Evolutionary conservation across 2,888 invertebrate species (phyloP).

Genomic region (Metellina segmentata): DNA sequence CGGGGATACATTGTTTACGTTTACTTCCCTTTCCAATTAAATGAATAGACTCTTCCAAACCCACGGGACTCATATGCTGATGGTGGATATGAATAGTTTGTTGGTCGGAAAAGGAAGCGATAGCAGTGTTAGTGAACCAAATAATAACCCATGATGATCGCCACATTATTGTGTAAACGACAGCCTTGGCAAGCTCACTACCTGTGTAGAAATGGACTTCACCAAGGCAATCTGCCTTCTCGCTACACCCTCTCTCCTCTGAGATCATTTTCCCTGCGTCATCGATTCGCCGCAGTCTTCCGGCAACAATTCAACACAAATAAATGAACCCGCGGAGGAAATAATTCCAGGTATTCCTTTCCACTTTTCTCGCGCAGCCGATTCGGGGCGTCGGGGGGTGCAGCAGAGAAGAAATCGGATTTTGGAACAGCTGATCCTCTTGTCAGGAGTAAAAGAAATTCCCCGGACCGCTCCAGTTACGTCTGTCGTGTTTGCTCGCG

Average conservation of each 20-base stretch:
- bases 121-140: too few relatives aligned
- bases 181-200: too few relatives aligned
- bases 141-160: too few relatives aligned
- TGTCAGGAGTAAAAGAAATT: slow-evolving; percentile 60
- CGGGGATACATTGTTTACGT: too few relatives aligned
- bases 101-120: too few relatives aligned
- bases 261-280: slow-evolving; percentile 15
- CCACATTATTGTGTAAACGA: too few relatives aligned
- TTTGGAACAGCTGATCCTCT: slow-evolving; percentile 73
- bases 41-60: too few relatives aligned
- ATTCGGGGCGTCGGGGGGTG: not conserved
- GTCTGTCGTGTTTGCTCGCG: slow-evolving; percentile 43
- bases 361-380: not conserved
- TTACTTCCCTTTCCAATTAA: too few relatives aligned
- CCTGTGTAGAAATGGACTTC: not conserved
- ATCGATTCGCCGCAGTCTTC: not conserved
- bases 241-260: too few relatives aligned
- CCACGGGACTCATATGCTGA: too few relatives aligned
- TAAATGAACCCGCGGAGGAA: not conserved
- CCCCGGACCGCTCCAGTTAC: slow-evolving; percentile 4
- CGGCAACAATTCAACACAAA: slow-evolving; percentile 4
- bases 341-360: slow-evolving; percentile 10
- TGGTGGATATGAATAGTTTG: too few relatives aligned
- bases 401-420: slow-evolving; percentile 49
- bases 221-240: slow-evolving; percentile 22